These are phyloP conservation scores for Oscheius sp. DNA, from an alignment of 2,888 invertebrate species.

Conservation along the genomic window DNA sequence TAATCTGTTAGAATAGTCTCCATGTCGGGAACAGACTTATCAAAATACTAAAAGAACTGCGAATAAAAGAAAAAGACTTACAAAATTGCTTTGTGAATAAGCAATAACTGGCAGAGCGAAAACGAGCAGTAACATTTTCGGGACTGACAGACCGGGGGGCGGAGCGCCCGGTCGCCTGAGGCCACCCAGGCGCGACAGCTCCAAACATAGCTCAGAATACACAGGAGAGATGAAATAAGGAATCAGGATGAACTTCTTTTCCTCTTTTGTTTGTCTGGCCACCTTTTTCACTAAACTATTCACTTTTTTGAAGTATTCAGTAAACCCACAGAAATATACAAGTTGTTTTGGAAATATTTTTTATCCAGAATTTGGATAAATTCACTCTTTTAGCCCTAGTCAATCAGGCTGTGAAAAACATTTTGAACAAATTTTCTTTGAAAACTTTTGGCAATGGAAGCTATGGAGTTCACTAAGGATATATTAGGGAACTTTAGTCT, in stretches of 20 bases:
- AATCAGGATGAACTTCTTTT: background rate
- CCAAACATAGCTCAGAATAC: constrained; percentile 30
- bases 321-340: too few relatives aligned
- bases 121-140: constrained; percentile 26
- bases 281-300: too few relatives aligned
- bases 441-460: too few relatives aligned
- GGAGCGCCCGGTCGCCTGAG: constrained; percentile 17
- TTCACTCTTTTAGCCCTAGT: too few relatives aligned
- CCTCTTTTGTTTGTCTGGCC: too few relatives aligned
- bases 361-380: too few relatives aligned
- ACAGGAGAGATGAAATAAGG: constrained; percentile 1
- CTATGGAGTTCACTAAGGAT: too few relatives aligned
- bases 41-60: constrained; percentile 63
- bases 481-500: too few relatives aligned
- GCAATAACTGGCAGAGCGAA: constrained; percentile 12
- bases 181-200: constrained; percentile 30
- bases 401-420: too few relatives aligned
- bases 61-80: constrained; percentile 9
- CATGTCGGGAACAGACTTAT: constrained; percentile 60
- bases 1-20: constrained; percentile 61
- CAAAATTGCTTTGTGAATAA: constrained; percentile 17
- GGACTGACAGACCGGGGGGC: constrained; percentile 27
- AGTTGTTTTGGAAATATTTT: too few relatives aligned
- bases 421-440: too few relatives aligned
- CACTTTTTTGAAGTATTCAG: too few relatives aligned